Evolutionary conservation across 2,113 vertebrate species (phyloP), one percentile per base, ranked within the genome.

Genomic region (Hippocampus mohnikei): DNA sequence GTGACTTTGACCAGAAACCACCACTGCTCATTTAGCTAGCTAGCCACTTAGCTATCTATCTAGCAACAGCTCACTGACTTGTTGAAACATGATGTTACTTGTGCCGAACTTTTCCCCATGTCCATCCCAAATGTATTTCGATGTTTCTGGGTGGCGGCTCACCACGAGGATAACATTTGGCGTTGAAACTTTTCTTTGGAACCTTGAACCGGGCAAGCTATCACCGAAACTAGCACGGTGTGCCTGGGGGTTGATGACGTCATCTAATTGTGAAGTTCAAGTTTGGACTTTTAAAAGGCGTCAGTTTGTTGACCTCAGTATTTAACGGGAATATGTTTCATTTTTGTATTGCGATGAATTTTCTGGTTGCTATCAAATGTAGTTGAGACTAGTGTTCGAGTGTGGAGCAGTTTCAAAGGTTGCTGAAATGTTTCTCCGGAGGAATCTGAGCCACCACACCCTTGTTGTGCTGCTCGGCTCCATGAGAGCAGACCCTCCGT

Each of bases 371-470:
- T 13, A 44, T 25, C 3, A 27, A 46, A 3, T 53, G 6, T 4
- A 12, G 1, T 66, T 12, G 12, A 55, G 59, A 12, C 11, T 5
- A 13, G 21, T 44, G 21, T 8, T 20, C 42, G 61, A 69, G 44
- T 73, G 8, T 9, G 25, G 21, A 15, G 61, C 50, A 59, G 44
- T 25, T 20, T 11, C 7, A 69, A 68, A 48, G 20, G 68, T 5
- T 15, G 68, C n/a, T 66, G 21, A 66, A 82, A 63, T 1, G 71
- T 68, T 16, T 62, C 70, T 70, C 60, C 80, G 48, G 68, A 79
- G 72, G 82, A 89, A 73, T 67, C 73, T 3, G 12, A 82, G 76
- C 48, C 75, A 88, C 88, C 90, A 89, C 90, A 87, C 90, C 88
- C 88, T 89, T 85, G 76, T 83, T 86, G 79, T 84, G 82, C 81